These are phyloP conservation scores for Cerastis rubricosa DNA, from an alignment of 2,888 invertebrate species.

Conservation along the genomic window DNA sequence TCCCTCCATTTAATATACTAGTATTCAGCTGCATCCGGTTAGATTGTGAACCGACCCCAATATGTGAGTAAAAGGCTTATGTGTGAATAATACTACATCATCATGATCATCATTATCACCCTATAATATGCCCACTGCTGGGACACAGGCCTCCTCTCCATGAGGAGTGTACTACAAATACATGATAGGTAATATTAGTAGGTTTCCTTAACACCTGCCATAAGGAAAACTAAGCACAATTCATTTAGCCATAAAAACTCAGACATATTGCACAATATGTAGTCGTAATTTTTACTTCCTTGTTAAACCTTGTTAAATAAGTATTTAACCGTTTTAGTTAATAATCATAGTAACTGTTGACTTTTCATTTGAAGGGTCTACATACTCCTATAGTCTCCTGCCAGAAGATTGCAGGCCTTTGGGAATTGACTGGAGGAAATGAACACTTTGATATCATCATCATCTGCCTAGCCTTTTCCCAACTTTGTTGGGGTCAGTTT, in stretches of 20 bases:
- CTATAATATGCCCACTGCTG: too few relatives aligned
- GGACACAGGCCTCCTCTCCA: too few relatives aligned
- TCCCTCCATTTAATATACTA: neutral
- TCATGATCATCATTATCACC: too few relatives aligned
- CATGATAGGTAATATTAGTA: neutral
- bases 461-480: too few relatives aligned
- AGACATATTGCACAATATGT: conserved; percentile 4
- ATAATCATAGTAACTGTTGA: neutral
- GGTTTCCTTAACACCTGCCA: conserved; percentile 10
- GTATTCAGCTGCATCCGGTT: neutral
- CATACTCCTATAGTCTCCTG: neutral
- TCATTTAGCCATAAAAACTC: conserved; percentile 8
- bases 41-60: neutral
- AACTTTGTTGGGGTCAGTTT: too few relatives aligned
- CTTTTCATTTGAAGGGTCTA: neutral
- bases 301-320: conserved; percentile 18
- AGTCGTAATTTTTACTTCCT: conserved; percentile 1
- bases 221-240: conserved; percentile 28
- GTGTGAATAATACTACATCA: neutral
- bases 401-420: too few relatives aligned
- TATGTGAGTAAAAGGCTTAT: neutral
- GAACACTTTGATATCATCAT: neutral
- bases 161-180: too few relatives aligned
- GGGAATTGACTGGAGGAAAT: neutral
- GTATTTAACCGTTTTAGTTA: neutral